These are phyloP conservation scores for Cisticola juncidis DNA, from an alignment of 2,113 vertebrate species.

Conservation along the genomic window DNA sequence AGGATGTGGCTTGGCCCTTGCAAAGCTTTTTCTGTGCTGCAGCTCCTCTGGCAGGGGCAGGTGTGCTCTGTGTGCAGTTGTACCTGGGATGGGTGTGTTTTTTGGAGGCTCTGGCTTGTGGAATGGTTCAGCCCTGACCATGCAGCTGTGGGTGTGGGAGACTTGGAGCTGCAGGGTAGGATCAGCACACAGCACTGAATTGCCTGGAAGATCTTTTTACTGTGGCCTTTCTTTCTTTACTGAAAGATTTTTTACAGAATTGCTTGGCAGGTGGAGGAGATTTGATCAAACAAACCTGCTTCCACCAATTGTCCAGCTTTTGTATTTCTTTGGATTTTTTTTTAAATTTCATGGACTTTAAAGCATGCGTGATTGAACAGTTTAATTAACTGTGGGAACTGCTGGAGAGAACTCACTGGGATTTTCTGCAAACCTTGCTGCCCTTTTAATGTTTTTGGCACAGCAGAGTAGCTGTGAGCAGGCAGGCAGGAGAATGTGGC, in stretches of 20 bases:
- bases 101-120: neutral
- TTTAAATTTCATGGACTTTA: neutral
- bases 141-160: neutral
- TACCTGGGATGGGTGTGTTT: neutral
- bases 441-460: neutral
- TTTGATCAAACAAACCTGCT: neutral
- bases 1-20: neutral
- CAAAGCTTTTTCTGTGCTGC: neutral
- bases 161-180: neutral
- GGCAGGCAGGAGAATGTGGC: neutral
- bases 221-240: neutral
- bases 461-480: neutral
- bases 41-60: neutral
- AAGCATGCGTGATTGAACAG: neutral
- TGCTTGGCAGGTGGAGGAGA: neutral
- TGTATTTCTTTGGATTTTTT: neutral
- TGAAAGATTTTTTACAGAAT: neutral
- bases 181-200: neutral
- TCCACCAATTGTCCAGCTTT: constrained; percentile 18
- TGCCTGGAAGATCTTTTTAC: neutral
- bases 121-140: neutral
- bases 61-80: neutral
- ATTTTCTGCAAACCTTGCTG: neutral
- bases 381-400: constrained; percentile 24
- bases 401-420: neutral